Evolutionary conservation across 2,797 vertebrate genomes (phyloP).

Genomic region (Chromobotia macracanthus): DNA sequence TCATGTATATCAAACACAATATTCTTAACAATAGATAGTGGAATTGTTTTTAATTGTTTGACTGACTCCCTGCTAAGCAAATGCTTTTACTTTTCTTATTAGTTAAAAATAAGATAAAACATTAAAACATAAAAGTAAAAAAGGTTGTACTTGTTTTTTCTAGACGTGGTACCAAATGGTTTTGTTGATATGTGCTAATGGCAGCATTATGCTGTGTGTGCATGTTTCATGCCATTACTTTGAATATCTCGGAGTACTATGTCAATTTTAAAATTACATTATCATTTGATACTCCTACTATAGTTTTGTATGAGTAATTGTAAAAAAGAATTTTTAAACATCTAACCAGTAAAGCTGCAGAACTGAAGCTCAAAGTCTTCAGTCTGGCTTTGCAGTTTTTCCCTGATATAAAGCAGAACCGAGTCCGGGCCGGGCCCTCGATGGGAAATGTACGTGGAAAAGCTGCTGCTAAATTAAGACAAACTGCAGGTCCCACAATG

Average conservation of each 20-base stretch:
- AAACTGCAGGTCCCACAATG: constrained; percentile 51
- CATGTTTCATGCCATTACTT: too few species aligned
- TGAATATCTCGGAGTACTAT: neutral
- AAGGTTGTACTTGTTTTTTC: too few species aligned
- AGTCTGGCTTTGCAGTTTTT: neutral
- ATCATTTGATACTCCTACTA: neutral
- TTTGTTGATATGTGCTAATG: too few species aligned
- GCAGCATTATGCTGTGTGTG: too few species aligned
- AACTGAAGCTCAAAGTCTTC: neutral
- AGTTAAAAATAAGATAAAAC: too few species aligned
- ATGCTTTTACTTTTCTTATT: neutral
- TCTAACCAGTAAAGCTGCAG: too few species aligned
- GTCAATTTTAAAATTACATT: neutral
- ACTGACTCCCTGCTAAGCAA: neutral
- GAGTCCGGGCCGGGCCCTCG: constrained; percentile 47
- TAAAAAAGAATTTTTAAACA: neutral
- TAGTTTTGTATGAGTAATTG: neutral
- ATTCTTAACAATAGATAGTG: too few species aligned
- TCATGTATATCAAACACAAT: too few species aligned
- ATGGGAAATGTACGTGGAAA: constrained; percentile 47
- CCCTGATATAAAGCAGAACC: constrained; percentile 33
- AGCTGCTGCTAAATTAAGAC: constrained; percentile 56
- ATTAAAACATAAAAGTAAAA: too few species aligned
- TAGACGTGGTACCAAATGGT: neutral
- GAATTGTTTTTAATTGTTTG: too few species aligned